Percentiles rank a stretch among this genome's conserved stretches.
Evolutionary conservation across 2,888 invertebrate genomes (phyloP).

Genomic region (Cepaea hortensis): DNA sequence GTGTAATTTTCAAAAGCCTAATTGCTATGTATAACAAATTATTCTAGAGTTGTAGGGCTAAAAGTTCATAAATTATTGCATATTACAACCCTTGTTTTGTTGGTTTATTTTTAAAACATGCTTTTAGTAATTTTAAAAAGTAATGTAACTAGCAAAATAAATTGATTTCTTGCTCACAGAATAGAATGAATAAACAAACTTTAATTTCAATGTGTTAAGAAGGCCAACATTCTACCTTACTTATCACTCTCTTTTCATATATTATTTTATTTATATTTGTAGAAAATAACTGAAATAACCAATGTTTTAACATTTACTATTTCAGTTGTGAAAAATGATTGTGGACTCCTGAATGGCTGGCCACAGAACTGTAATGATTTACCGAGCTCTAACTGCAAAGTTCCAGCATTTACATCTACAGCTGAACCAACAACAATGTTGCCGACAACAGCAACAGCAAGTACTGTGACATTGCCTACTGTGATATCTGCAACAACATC

Average conservation of each 20-base stretch:
- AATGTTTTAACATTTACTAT: not conserved
- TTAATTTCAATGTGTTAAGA: too few species aligned
- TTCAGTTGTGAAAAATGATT: constrained; percentile 39
- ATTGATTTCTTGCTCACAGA: too few species aligned
- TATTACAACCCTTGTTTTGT: too few species aligned
- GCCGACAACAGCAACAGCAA: constrained; percentile 27
- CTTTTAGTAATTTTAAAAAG: too few species aligned
- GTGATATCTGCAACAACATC: constrained; percentile 4
- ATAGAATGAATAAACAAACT: too few species aligned
- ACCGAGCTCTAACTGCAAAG: constrained; percentile 22
- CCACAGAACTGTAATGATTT: constrained; percentile 33
- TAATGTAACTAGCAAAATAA: too few species aligned
- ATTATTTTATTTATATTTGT: not conserved
- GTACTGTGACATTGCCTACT: not conserved
- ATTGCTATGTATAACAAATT: too few species aligned
- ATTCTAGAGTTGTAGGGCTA: too few species aligned
- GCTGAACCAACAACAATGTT: constrained; percentile 4
- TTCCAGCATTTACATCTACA: constrained; percentile 5
- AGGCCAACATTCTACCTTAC: too few species aligned
- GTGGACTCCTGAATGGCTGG: constrained; percentile 20
- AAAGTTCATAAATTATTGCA: too few species aligned
- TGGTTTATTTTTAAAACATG: too few species aligned
- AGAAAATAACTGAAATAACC: not conserved
- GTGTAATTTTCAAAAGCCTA: too few species aligned
- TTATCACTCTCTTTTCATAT: not conserved